These are phyloP conservation scores for Zosterops japonicus DNA, from an alignment of 2,113 vertebrate genomes.

Conservation along the genomic window DNA sequence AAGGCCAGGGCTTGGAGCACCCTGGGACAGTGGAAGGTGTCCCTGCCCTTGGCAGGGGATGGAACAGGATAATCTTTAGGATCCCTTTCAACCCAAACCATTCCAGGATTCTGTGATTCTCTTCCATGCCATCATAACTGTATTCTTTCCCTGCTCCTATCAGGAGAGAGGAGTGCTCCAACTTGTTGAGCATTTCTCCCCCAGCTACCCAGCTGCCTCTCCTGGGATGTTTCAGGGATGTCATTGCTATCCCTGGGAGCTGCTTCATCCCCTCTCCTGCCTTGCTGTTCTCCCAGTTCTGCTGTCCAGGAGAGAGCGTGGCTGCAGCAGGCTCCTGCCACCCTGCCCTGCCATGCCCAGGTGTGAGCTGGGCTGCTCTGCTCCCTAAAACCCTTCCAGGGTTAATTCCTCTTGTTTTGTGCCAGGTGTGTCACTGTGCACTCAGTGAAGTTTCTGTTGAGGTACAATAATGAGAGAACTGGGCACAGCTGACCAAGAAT, in stretches of 20 bases:
- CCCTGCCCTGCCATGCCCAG: background rate
- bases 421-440: accelerated
- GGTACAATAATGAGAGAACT: background rate
- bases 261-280: background rate
- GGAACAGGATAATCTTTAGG: accelerated
- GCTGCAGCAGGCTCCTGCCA: background rate
- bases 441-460: background rate
- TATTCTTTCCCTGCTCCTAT: background rate
- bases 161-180: background rate
- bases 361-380: background rate
- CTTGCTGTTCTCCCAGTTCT: background rate
- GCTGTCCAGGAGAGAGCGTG: background rate
- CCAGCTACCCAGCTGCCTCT: background rate
- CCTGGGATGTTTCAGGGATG: background rate
- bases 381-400: background rate
- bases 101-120: background rate
- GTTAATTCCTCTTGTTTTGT: background rate
- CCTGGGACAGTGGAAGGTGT: accelerated
- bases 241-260: background rate
- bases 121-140: too few relatives aligned
- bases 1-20: background rate
- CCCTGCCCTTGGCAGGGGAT: background rate
- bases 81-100: background rate
- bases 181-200: background rate
- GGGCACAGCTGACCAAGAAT: background rate